Conservation (phyloP, 2,888 invertebrate species). For the Halocaridina rubra region DNA sequence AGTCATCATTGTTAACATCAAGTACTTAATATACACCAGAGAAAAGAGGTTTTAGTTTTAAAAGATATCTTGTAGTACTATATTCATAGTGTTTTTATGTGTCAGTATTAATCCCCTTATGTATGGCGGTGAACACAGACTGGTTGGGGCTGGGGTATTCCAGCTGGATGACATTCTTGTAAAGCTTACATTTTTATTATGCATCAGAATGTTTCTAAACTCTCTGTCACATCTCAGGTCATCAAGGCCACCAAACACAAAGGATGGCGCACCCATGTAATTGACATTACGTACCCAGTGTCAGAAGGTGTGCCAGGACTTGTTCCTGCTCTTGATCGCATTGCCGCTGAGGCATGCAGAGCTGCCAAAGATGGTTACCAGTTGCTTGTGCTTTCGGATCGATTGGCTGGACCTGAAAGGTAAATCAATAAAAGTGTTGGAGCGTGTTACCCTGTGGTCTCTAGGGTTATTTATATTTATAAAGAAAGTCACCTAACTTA, state of each 20-base stretch:
- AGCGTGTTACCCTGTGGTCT: too few relatives aligned
- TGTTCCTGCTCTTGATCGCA: conserved; percentile 80
- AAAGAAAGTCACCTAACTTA: too few relatives aligned
- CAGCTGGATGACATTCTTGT: too few relatives aligned
- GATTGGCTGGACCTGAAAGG: conserved; percentile 72
- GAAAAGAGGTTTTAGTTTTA: not conserved
- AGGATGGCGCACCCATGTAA: conserved; percentile 74
- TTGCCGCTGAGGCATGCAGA: conserved; percentile 83
- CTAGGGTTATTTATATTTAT: too few relatives aligned
- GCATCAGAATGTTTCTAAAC: too few relatives aligned
- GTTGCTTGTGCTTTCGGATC: conserved; percentile 87
- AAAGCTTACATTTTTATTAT: too few relatives aligned
- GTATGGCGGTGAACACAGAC: too few relatives aligned
- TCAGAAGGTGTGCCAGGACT: conserved; percentile 81
- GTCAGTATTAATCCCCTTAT: too few relatives aligned
- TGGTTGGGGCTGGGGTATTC: too few relatives aligned
- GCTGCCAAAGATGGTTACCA: conserved; percentile 85
- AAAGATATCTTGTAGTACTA: not conserved
- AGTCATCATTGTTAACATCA: too few relatives aligned
- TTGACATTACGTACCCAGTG: conserved; percentile 89
- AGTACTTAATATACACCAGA: not conserved
- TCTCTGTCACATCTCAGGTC: conserved; percentile 41
- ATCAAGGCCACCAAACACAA: conserved; percentile 55
- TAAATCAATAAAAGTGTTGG: too few relatives aligned
- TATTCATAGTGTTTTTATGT: too few relatives aligned